A percentile compares a stretch with the other conserved stretches of the same genome.
Evolutionary conservation across 2,113 vertebrate genomes (phyloP).

Genomic region (Geococcyx californianus): DNA sequence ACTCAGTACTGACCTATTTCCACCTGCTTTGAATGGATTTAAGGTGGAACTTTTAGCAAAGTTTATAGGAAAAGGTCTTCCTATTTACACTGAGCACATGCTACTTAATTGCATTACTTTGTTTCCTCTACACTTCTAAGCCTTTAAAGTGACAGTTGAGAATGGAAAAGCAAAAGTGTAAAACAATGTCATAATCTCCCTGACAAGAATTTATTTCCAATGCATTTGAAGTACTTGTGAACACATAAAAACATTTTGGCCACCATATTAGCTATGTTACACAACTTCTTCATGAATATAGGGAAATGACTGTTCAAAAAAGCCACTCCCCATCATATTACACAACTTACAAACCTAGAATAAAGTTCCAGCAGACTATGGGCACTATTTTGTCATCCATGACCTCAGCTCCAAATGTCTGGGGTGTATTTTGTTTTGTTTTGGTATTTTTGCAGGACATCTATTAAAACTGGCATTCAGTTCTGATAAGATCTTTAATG

Average conservation of each 20-base stretch:
- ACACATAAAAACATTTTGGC: not conserved
- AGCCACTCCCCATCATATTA: not conserved
- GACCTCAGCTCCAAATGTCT: not conserved
- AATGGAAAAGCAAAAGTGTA: not conserved
- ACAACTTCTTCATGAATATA: not conserved
- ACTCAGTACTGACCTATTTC: conserved; percentile 56
- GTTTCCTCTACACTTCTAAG: not conserved
- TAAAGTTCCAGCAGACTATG: not conserved
- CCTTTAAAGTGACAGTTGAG: not conserved
- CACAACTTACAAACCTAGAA: not conserved
- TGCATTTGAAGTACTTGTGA: not conserved
- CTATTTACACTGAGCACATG: not conserved
- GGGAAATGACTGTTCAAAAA: not conserved
- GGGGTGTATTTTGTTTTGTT: not conserved
- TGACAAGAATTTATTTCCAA: not conserved
- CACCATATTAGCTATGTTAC: not conserved
- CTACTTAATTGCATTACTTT: not conserved
- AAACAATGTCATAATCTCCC: not conserved
- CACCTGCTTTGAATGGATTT: conserved; percentile 11
- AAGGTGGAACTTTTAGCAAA: conserved; percentile 19
- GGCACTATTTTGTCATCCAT: not conserved
- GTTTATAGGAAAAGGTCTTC: not conserved
- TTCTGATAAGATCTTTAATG: not conserved
- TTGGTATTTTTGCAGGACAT: not conserved
- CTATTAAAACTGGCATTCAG: not conserved